Evolutionary conservation across 2,113 vertebrate genomes (phyloP).

Genomic region (Lycocorax pyrrhopterus): DNA sequence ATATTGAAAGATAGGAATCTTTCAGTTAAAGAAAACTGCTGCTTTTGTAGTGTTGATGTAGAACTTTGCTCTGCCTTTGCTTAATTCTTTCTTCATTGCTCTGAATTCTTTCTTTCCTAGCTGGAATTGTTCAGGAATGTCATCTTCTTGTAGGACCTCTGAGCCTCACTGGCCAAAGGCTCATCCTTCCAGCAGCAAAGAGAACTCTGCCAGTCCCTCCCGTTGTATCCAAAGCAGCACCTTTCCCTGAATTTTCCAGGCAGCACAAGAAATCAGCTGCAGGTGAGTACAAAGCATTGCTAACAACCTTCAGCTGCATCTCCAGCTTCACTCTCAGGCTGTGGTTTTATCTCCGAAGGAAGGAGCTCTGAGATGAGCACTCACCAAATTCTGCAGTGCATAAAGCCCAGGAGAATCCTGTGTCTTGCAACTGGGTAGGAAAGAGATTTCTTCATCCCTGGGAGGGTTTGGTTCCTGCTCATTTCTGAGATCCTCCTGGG

Average conservation of each 20-base stretch:
- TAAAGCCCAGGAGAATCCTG: background rate
- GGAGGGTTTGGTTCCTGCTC: background rate
- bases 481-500: background rate
- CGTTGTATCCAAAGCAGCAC: conserved; percentile 41
- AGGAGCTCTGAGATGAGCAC: background rate
- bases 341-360: background rate
- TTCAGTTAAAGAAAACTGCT: background rate
- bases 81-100: background rate
- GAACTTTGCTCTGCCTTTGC: background rate
- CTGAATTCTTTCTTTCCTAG: background rate
- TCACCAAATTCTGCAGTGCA: background rate
- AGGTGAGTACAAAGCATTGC: conserved; percentile 32
- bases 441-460: background rate
- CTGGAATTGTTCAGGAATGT: background rate
- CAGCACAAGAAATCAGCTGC: conserved; percentile 17
- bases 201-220: conserved; percentile 54
- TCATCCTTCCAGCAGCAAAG: conserved; percentile 61
- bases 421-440: background rate
- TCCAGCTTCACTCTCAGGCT: background rate
- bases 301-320: background rate
- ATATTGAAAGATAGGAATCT: background rate
- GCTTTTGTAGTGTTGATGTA: background rate
- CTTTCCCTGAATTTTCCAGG: conserved; percentile 46
- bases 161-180: conserved; percentile 61
- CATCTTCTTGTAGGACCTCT: conserved; percentile 48